Percentiles rank a stretch among this genome's conserved stretches.
Evolutionary conservation across 2,888 invertebrate species (phyloP).

Genomic region (Eristalis arbustorum): DNA sequence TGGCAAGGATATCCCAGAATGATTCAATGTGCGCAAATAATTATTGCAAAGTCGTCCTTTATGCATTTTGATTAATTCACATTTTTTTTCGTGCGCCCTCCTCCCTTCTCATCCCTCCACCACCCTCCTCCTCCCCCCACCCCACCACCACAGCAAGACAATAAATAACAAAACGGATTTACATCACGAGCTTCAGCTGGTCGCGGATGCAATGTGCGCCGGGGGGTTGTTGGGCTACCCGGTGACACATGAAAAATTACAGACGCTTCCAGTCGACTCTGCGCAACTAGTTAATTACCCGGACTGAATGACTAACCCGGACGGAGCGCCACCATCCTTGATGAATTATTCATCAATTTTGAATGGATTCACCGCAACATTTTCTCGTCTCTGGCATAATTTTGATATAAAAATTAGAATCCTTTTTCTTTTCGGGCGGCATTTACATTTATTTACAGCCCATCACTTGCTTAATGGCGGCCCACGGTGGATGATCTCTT

Average conservation of each 20-base stretch:
- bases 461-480: constrained; percentile 49
- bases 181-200: constrained; percentile 8
- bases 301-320: neutral
- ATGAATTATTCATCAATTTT: neutral
- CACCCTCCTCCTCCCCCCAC: too few species aligned
- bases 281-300: constrained; percentile 26
- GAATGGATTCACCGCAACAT: constrained; percentile 1
- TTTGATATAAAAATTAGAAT: constrained; percentile 46
- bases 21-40: constrained; percentile 68
- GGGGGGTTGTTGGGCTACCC: neutral
- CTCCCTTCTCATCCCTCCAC: neutral
- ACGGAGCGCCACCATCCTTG: neutral
- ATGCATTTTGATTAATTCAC: constrained; percentile 67
- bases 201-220: constrained; percentile 15
- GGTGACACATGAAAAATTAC: neutral
- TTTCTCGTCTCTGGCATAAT: constrained; percentile 4
- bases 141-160: neutral
- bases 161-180: constrained; percentile 60
- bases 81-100: neutral
- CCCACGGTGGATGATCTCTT: constrained; percentile 52
- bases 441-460: constrained; percentile 66
- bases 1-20: constrained; percentile 49
- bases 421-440: constrained; percentile 15
- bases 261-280: neutral
- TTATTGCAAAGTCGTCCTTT: constrained; percentile 62